Base-by-base conservation (phyloP, 2,888 invertebrate genomes). In the Ametastegia equiseti region DNA sequence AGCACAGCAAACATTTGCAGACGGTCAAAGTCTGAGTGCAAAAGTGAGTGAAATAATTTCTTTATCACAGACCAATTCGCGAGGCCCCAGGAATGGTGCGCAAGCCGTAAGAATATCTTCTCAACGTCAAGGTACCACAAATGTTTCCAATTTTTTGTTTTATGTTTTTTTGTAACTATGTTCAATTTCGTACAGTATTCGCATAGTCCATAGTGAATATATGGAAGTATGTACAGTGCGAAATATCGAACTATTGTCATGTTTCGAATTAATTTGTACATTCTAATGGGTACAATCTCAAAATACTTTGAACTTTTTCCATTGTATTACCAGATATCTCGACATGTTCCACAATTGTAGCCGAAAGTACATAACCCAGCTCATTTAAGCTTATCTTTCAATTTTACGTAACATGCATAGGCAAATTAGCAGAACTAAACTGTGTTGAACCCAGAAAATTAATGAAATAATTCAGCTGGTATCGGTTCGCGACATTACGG, bases 1-100 rank as follows among this genome's bases (percentile, higher is more conserved):
- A 23, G n/a, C 4, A 33, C 27, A 63, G 63, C 63, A n/a, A 15
- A n/a, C n/a, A n/a, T n/a, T n/a, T n/a, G 42, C 42, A 23, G 69
- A 69, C 23, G 13, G 23, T 69, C 69, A 69, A 23, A 69, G 36
- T 30, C 27, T 71, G 71, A 45, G 30, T 27, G 47, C 42, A 71
- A 5, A 71, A 27, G n/a, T 71, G n/a, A 47, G 71, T 71, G 30
- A 71, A 69, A 69, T 69, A 69, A 69, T 69, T 45, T 45, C 23
- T 45, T 71, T 27, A 71, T 71, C 69, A 47, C 69, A 71, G 42
- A 45, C 69, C 69, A 45, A 30, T 71, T n/a, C 69, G 27, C 30
- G 6, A 6, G 30, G 45, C 42, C 6, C 69, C 57, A 23, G 33
- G 6, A 36, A 1, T 3, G 36, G 33, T 36, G 36, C 36, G 13